Evolutionary conservation across 2,888 invertebrate species (phyloP).

Genomic region (Dastarcus helophoroides): DNA sequence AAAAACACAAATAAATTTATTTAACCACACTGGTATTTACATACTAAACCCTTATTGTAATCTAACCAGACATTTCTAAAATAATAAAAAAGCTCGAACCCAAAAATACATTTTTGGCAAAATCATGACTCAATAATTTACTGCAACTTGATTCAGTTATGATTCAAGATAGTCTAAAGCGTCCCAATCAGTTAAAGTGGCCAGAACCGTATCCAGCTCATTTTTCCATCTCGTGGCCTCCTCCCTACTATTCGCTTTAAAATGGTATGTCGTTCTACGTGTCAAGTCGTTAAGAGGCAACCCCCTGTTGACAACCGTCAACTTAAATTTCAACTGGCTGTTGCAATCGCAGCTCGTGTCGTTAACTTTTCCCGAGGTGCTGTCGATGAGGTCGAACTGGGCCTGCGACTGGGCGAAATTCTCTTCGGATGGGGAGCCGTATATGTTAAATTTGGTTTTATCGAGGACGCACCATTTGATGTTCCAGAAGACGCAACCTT

Average conservation of each 20-base stretch:
- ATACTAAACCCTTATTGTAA: too few species aligned
- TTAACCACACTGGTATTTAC: too few species aligned
- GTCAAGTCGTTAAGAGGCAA: not conserved
- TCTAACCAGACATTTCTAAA: too few species aligned
- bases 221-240: constrained; percentile 38
- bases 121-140: too few species aligned
- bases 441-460: constrained; percentile 36
- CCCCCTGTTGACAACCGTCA: not conserved
- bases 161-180: not conserved
- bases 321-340: too few species aligned
- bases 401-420: constrained; percentile 30
- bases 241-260: constrained; percentile 38
- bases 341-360: constrained; percentile 19
- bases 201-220: constrained; percentile 15
- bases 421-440: constrained; percentile 41
- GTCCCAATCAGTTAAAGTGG: constrained; percentile 5
- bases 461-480: constrained; percentile 43
- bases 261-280: constrained; percentile 23
- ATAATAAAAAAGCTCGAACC: too few species aligned
- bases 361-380: constrained; percentile 25
- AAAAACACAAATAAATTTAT: too few species aligned
- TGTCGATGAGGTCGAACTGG: constrained; percentile 34
- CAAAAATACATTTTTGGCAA: too few species aligned
- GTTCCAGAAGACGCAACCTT: constrained; percentile 40
- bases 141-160: constrained; percentile 1